phyloP scores from a whole-genome alignment of 92 coral and sea anemone species.

The Chrysogorgia sp. region DNA sequence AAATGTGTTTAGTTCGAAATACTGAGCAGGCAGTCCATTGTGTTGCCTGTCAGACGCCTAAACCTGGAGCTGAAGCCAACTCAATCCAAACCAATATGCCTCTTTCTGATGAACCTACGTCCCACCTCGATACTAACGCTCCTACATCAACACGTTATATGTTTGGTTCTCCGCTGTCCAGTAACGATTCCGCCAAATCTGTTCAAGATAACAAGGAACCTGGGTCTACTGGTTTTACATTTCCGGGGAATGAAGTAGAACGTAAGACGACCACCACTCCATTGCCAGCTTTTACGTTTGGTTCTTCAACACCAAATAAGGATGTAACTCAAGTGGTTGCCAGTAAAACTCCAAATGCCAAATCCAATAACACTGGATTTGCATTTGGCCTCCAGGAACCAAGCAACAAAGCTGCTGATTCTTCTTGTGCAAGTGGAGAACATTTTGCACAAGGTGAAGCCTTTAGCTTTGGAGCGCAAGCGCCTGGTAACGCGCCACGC shows the following conservation, averaged over 20 bases:
- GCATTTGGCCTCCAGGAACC: conserved; percentile 1
- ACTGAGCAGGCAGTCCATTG: conserved; percentile 32
- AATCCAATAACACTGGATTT: neutral
- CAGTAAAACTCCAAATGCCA: neutral
- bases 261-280: no score
- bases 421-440: conserved; percentile 13
- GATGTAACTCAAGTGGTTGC: neutral
- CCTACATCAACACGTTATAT: neutral
- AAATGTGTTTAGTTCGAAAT: conserved; percentile 51
- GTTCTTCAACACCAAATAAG: neutral
- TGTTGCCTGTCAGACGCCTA: conserved; percentile 63
- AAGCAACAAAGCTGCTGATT: neutral
- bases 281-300: neutral
- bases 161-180: neutral
- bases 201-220: no score
- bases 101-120: neutral
- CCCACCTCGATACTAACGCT: neutral
- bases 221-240: no score
- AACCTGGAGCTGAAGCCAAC: conserved; percentile 59
- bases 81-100: neutral
- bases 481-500: neutral
- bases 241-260: no score
- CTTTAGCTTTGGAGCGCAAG: neutral
- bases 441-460: conserved; percentile 15
- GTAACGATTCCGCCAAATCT: no score